Percentiles rank a stretch among this genome's conserved stretches.
These are phyloP conservation scores for Cygnus buccinator DNA, from an alignment of 2,113 vertebrate species.

Conservation along the genomic window DNA sequence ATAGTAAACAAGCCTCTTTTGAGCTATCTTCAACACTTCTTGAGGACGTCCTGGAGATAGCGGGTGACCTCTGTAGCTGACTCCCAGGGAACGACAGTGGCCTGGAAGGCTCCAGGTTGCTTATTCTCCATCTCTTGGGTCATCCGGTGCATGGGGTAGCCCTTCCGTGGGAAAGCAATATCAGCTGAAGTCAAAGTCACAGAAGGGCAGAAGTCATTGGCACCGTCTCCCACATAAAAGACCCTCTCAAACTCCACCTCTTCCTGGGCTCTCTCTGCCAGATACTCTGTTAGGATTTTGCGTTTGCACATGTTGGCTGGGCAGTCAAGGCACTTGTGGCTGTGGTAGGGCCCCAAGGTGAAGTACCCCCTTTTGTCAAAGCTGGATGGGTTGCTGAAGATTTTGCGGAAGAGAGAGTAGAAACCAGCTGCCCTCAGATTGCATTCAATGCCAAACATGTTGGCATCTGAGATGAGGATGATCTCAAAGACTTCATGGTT, in stretches of 20 bases:
- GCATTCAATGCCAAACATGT: constrained; percentile 90
- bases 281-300: constrained; percentile 86
- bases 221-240: constrained; percentile 94
- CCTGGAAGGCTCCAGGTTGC: constrained; percentile 84
- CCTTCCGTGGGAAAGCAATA: constrained; percentile 87
- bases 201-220: constrained; percentile 95
- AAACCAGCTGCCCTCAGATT: constrained; percentile 81
- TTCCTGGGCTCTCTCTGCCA: constrained; percentile 83
- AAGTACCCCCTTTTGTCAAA: constrained; percentile 87
- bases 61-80: constrained; percentile 83
- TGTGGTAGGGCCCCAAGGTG: constrained; percentile 89
- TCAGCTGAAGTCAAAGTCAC: constrained; percentile 80
- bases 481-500: constrained; percentile 88
- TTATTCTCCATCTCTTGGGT: constrained; percentile 85
- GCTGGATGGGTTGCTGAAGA: constrained; percentile 91
- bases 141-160: constrained; percentile 92
- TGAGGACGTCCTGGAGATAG: constrained; percentile 84
- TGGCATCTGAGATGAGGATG: constrained; percentile 93
- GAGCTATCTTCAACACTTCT: constrained; percentile 55
- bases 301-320: constrained; percentile 97
- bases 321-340: constrained; percentile 89
- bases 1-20: neutral
- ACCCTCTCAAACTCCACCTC: constrained; percentile 85
- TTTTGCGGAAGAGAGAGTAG: constrained; percentile 84
- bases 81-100: constrained; percentile 90